Conservation (phyloP, 1,140 invertebrate species). For the Mycetomoellerius zeteki region DNA sequence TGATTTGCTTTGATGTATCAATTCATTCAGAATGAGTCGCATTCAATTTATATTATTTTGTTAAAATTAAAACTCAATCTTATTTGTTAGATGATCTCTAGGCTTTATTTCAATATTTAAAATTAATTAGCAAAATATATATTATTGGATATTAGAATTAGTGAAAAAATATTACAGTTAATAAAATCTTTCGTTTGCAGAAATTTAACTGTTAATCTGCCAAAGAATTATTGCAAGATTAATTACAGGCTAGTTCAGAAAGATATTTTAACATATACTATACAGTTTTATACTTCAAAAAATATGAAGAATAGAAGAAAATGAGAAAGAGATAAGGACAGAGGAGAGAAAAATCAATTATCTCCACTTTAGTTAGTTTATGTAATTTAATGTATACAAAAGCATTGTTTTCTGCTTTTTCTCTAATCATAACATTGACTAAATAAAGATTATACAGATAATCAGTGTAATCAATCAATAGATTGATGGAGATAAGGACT, state of each 20-base stretch:
- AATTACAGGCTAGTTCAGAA: background rate
- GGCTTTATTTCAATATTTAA: no score
- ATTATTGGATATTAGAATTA: background rate
- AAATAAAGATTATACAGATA: background rate
- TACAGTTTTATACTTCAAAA: background rate
- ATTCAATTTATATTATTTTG: background rate
- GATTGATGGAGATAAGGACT: background rate
- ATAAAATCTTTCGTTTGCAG: background rate
- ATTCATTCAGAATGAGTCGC: background rate
- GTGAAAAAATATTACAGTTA: background rate
- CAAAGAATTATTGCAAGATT: background rate
- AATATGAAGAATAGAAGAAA: background rate
- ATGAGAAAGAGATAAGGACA: background rate
- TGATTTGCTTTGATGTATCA: background rate
- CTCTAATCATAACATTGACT: background rate
- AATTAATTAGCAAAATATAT: background rate
- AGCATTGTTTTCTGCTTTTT: slow-evolving; percentile 1
- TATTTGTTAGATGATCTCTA: no score
- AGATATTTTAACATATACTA: background rate
- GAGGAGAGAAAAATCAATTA: background rate
- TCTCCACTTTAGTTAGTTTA: background rate
- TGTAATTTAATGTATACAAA: background rate
- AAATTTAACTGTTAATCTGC: slow-evolving; percentile 9
- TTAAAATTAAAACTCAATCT: background rate
- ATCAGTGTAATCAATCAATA: background rate